These are phyloP conservation scores for Anastatus disparis DNA, from an alignment of 1,140 invertebrate species.

Conservation along the genomic window DNA sequence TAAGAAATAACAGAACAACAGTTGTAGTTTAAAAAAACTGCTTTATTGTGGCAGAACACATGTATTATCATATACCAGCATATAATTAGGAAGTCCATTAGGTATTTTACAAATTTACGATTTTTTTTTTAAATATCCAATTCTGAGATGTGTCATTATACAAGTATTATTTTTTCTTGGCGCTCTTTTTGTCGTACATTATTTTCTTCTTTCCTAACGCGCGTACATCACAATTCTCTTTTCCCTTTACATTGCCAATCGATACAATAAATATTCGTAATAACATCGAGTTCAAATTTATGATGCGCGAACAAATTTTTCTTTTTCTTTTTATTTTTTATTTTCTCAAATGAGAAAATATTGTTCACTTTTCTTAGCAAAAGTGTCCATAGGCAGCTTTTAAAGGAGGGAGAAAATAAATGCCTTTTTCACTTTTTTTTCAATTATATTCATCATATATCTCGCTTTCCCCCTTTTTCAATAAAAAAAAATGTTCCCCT, in stretches of 20 bases:
- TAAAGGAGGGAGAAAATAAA: neutral
- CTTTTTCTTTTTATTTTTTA: neutral
- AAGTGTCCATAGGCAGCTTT: conserved; percentile 15
- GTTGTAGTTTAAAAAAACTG: conserved; percentile 56
- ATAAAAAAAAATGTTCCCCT: neutral
- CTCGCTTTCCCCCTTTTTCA: neutral
- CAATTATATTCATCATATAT: neutral
- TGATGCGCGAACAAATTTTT: too few relatives aligned
- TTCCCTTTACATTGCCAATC: too few relatives aligned
- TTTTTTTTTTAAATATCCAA: too few relatives aligned
- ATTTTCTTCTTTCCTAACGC: neutral
- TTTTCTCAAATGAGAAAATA: too few relatives aligned
- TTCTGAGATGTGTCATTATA: conserved; percentile 40
- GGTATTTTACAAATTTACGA: conserved; percentile 62
- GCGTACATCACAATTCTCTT: too few relatives aligned
- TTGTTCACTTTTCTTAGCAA: neutral
- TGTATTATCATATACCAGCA: conserved; percentile 64
- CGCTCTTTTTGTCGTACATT: neutral
- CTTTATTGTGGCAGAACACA: conserved; percentile 66
- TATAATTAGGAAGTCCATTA: conserved; percentile 62
- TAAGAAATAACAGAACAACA: too few relatives aligned
- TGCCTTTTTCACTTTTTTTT: neutral
- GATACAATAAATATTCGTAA: too few relatives aligned
- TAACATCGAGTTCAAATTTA: too few relatives aligned
- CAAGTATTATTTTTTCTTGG: conserved; percentile 10